Evolutionary conservation across 2,113 vertebrate genomes (phyloP).

Genomic region (Capreolus pygargus): DNA sequence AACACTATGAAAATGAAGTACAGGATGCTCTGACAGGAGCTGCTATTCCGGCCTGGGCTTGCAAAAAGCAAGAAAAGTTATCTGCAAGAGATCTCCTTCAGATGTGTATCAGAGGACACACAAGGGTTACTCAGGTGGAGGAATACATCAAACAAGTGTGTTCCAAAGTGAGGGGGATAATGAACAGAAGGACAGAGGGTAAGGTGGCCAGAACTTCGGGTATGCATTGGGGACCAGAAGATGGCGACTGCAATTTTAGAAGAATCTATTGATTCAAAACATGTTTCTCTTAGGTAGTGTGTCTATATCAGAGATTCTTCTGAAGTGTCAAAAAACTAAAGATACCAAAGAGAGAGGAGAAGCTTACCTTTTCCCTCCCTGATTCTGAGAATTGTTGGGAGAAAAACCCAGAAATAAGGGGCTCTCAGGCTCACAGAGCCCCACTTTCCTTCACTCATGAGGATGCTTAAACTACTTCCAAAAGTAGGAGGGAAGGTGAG

Average conservation of each 20-base stretch:
- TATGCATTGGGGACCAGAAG: background rate
- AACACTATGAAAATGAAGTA: background rate
- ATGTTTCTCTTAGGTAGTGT: background rate
- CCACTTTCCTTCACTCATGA: background rate
- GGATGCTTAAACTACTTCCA: background rate
- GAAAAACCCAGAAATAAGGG: background rate
- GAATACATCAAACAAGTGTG: background rate
- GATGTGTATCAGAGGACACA: background rate
- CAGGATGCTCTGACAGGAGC: background rate
- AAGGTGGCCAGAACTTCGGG: background rate
- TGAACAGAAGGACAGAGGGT: background rate
- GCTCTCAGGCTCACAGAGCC: background rate
- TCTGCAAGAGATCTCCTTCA: background rate
- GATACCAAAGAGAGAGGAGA: background rate
- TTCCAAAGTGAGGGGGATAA: background rate
- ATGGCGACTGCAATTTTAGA: background rate
- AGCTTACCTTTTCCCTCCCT: fast-evolving
- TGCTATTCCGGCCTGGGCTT: background rate
- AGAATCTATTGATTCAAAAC: background rate
- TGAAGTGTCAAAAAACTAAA: background rate
- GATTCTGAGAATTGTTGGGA: background rate
- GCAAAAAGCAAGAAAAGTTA: background rate
- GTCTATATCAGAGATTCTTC: background rate
- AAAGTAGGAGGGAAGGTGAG: background rate
- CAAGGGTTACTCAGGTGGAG: background rate